Evolutionary conservation across 1,140 invertebrate species (phyloP), one percentile per base, ranked within the genome.

Genomic region (Psix sp.): DNA sequence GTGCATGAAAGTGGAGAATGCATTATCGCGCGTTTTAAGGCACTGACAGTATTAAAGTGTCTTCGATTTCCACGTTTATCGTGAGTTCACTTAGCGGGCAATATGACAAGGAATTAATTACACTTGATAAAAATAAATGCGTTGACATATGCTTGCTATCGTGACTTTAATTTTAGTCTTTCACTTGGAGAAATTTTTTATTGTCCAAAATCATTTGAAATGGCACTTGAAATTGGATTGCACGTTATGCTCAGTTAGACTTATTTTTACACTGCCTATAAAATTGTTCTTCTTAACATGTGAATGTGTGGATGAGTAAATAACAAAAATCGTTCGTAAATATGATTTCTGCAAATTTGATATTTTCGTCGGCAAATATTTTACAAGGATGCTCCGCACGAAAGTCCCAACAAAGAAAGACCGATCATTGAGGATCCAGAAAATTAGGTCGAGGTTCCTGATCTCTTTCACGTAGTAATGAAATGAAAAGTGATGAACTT

Each of bases 401-500:
- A 59, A 59, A 59, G 54, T 59, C 42, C 36, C 17, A 45, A 24
- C 15, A 33, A 7, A 7, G 39, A 59, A 36, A 46, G 57, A 49
- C 43, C 43, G 35, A 60, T 60, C 57, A 26, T 40, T 49, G 57
- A 0, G 3, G 24, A 40, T n/a, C 26, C 36, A 10, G 60, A 36
- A 65, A 63, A 65, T 65, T 54, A 39, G 60, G 60, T 65, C 60
- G 49, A 54, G 40, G 38, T 51, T 45, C 40, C 48, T 11, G 14
- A 54, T 54, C 40, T 65, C 60, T 14, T 65, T 45, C 33, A 9
- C 18, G 21, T 33, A 16, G 40, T 24, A 33, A 36, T 57, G 52
- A 67, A 67, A 67, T 49, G 63, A 57, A 67, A 67, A 67, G 52
- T 67, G 42, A 66, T 48, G 42, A 42, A 49, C 43, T 48, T 11